Percentiles rank a stretch among this genome's conserved stretches.
phyloP scores from a whole-genome alignment of 92 coral and sea anemone species.

The Desmophyllum pertusum region DNA sequence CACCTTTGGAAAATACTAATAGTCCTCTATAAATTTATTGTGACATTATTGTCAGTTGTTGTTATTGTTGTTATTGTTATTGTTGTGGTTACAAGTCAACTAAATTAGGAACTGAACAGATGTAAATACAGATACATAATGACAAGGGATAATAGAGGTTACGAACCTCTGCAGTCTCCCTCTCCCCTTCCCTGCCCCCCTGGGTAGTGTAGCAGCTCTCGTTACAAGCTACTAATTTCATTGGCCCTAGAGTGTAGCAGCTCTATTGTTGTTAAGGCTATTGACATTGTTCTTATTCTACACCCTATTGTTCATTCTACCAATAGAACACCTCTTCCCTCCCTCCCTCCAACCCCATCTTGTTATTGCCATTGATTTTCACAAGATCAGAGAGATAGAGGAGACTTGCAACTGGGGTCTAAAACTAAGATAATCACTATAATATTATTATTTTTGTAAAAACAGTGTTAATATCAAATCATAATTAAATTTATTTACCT shows the following conservation, averaged over 20 bases:
- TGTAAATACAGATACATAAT: too few species aligned
- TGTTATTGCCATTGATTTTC: not conserved
- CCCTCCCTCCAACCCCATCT: not conserved
- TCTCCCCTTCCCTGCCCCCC: too few species aligned
- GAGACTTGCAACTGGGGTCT: not conserved
- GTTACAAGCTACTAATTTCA: too few species aligned
- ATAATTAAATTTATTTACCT: conserved; percentile 45
- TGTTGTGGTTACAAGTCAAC: too few species aligned
- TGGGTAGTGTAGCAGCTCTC: too few species aligned
- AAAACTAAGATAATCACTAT: not conserved
- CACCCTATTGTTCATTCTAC: not conserved
- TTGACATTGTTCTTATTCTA: not conserved
- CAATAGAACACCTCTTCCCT: not conserved
- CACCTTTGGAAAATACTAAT: not conserved
- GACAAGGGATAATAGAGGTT: too few species aligned
- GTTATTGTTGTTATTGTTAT: too few species aligned
- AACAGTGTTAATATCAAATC: not conserved
- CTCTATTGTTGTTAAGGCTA: too few species aligned
- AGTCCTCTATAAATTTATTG: not conserved
- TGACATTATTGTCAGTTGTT: too few species aligned
- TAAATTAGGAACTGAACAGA: too few species aligned
- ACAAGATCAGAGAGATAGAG: not conserved
- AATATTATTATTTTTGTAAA: not conserved
- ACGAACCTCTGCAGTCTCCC: too few species aligned
- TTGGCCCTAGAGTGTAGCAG: too few species aligned